Conservation (phyloP, 2,888 invertebrate species). For the Xestia rhomboidea region DNA sequence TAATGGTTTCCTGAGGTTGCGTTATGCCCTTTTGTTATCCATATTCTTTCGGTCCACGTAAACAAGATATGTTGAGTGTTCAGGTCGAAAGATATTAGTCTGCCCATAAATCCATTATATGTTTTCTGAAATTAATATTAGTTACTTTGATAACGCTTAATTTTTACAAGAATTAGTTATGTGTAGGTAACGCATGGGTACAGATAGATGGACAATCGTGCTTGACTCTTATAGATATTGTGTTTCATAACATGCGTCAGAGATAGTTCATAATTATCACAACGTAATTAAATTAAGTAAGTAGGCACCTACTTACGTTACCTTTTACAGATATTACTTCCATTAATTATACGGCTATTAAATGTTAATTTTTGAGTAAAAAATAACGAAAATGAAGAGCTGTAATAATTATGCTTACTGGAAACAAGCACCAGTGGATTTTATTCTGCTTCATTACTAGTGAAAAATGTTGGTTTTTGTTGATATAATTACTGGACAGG, state of each 20-base stretch:
- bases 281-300: conserved; percentile 11
- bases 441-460: conserved; percentile 17
- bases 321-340: conserved; percentile 19
- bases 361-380: background rate
- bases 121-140: conserved; percentile 70
- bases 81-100: conserved; percentile 67
- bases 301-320: background rate
- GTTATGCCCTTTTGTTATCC: conserved; percentile 78
- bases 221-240: background rate
- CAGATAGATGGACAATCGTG: background rate
- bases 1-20: conserved; percentile 85
- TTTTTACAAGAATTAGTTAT: conserved; percentile 17
- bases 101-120: conserved; percentile 73
- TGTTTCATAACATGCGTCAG: conserved; percentile 12
- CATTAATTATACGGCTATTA: conserved; percentile 12
- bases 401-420: conserved; percentile 14
- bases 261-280: conserved; percentile 26
- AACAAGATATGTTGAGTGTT: conserved; percentile 77
- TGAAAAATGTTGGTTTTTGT: conserved; percentile 1
- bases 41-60: conserved; percentile 77
- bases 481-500: conserved; percentile 36
- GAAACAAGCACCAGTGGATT: conserved; percentile 12
- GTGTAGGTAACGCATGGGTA: background rate
- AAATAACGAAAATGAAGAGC: conserved; percentile 14
- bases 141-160: conserved; percentile 26